phyloP scores from a whole-genome alignment of 2,797 vertebrate species.

The Eleutherodactylus coqui region DNA sequence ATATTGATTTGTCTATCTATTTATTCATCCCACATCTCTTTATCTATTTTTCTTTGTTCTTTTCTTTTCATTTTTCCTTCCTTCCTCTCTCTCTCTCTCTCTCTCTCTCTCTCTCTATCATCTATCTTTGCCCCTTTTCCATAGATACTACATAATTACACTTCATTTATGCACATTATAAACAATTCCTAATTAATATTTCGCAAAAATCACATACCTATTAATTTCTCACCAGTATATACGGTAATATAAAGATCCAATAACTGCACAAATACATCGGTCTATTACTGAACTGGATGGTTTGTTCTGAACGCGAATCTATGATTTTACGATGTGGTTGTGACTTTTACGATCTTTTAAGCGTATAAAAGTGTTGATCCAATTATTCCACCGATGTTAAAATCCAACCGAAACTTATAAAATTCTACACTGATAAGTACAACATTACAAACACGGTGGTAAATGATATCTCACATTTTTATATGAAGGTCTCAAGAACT shows the following conservation, averaged over 20 bases:
- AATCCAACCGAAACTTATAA: slow-evolving; percentile 14
- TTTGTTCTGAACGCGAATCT: not conserved
- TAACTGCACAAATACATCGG: too few species aligned
- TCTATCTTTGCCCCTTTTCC: not conserved
- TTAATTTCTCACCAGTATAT: not conserved
- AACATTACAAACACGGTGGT: not conserved
- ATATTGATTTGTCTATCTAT: slow-evolving; percentile 15
- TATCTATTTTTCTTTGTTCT: not conserved
- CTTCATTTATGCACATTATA: not conserved
- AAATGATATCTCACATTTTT: not conserved
- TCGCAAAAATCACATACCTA: not conserved
- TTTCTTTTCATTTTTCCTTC: not conserved
- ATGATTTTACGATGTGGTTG: slow-evolving; percentile 2
- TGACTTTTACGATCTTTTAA: slow-evolving; percentile 53
- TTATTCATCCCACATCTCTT: not conserved
- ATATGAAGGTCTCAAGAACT: not conserved
- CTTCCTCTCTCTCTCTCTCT: not conserved
- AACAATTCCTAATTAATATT: not conserved
- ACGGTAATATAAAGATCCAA: not conserved
- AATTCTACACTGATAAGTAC: slow-evolving; percentile 5
- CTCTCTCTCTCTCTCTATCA: not conserved
- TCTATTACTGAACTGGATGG: not conserved
- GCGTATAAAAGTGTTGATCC: slow-evolving; percentile 34
- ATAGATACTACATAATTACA: not conserved
- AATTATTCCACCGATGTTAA: slow-evolving; percentile 27